Evolutionary conservation across 2,797 vertebrate species (phyloP).

Genomic region (Coracias cyanogaster): DNA sequence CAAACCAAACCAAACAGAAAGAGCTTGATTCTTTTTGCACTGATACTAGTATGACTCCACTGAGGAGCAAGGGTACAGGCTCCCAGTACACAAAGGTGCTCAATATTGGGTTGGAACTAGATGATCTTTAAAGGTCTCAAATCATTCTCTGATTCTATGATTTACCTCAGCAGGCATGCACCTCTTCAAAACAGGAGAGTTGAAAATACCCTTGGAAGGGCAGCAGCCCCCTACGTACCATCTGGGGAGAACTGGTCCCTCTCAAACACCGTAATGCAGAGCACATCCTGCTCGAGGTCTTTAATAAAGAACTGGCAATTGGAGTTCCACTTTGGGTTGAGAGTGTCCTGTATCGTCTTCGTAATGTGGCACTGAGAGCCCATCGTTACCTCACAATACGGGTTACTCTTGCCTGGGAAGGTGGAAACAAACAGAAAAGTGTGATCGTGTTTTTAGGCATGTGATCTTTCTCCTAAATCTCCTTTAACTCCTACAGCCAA

Average conservation of each 20-base stretch:
- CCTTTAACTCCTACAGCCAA: neutral
- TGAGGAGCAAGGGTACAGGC: neutral
- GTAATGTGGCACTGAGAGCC: conserved; percentile 99
- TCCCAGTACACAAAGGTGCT: neutral
- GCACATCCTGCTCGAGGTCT: conserved; percentile 97
- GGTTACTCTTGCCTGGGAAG: conserved; percentile 93
- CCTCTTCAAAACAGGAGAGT: neutral
- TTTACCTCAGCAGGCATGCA: neutral
- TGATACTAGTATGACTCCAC: neutral
- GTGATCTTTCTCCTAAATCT: neutral
- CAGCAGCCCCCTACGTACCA: conserved; percentile 77
- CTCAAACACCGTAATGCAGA: conserved; percentile 98
- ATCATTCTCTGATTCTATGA: neutral
- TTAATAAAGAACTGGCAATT: conserved; percentile 99
- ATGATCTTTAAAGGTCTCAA: neutral
- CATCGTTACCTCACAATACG: conserved; percentile 99
- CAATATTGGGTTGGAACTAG: neutral
- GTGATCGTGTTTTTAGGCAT: accelerated
- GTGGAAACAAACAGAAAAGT: neutral
- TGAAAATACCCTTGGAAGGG: neutral
- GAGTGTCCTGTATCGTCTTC: conserved; percentile 97
- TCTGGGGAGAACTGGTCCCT: conserved; percentile 98
- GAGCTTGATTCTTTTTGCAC: neutral
- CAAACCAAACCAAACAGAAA: neutral
- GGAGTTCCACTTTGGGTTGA: conserved; percentile 98